A percentile compares a stretch with the other conserved stretches of the same genome.
Conservation (phyloP, 1,140 invertebrate species). For the Calycopis cecrops region DNA sequence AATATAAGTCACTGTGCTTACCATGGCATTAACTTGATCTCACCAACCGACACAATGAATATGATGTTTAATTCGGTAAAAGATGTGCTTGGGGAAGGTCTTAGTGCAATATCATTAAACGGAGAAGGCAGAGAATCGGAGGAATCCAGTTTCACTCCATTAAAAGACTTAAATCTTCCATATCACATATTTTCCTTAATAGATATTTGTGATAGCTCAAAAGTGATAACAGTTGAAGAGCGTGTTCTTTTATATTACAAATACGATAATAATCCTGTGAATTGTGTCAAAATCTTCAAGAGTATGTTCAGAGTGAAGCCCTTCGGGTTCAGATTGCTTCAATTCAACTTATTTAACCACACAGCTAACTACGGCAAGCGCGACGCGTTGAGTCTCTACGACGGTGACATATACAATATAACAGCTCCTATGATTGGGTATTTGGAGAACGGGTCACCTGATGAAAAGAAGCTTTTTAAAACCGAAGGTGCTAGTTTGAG, state of each 20-base stretch:
- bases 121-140: constrained; percentile 93
- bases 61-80: constrained; percentile 83
- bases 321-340: constrained; percentile 91
- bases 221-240: constrained; percentile 93
- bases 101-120: constrained; percentile 91
- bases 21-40: constrained; percentile 94
- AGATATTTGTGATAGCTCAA: constrained; percentile 96
- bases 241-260: constrained; percentile 96
- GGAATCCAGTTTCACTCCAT: constrained; percentile 89
- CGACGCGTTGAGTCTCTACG: constrained; percentile 91
- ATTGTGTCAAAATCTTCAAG: constrained; percentile 98
- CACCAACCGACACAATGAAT: constrained; percentile 86
- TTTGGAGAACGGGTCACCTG: constrained; percentile 80
- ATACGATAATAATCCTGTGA: constrained; percentile 96
- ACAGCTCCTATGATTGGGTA: constrained; percentile 83
- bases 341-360: constrained; percentile 96
- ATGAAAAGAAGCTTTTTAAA: constrained; percentile 85
- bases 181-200: constrained; percentile 97
- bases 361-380: constrained; percentile 85
- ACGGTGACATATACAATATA: constrained; percentile 94
- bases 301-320: constrained; percentile 89
- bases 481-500: constrained; percentile 89
- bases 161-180: constrained; percentile 90
- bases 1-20: constrained; percentile 90
- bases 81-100: constrained; percentile 91